Percentiles rank a stretch among this genome's conserved stretches.
phyloP scores from a whole-genome alignment of 1,140 invertebrate genomes.

The Mylabris phalerata region DNA sequence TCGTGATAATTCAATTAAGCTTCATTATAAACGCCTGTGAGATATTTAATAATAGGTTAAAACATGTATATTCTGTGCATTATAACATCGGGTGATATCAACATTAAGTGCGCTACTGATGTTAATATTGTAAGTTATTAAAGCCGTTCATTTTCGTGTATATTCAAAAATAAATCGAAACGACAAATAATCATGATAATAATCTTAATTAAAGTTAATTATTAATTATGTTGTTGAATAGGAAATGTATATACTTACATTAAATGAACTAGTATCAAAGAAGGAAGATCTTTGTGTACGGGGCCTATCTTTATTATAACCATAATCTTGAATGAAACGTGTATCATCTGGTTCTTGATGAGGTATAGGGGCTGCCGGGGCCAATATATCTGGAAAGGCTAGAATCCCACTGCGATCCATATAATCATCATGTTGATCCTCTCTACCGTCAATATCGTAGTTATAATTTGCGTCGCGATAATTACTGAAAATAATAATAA shows the following conservation, averaged over 20 bases:
- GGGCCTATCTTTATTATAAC: conserved; percentile 19
- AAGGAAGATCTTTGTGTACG: conserved; percentile 26
- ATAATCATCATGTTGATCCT: conserved; percentile 20
- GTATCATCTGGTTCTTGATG: conserved; percentile 24
- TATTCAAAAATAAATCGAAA: too few relatives aligned
- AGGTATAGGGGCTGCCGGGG: conserved; percentile 25
- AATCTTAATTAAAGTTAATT: neutral
- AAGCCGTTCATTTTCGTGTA: neutral
- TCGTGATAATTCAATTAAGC: too few relatives aligned
- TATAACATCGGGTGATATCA: neutral
- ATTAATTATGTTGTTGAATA: neutral
- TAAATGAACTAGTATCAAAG: conserved; percentile 31
- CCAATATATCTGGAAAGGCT: conserved; percentile 41
- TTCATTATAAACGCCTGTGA: too few relatives aligned
- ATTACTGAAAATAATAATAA: conserved; percentile 16
- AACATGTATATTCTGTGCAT: too few relatives aligned
- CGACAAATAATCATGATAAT: too few relatives aligned
- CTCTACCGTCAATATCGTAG: conserved; percentile 24
- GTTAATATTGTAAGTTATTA: neutral
- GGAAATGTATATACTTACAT: conserved; percentile 25
- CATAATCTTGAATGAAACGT: conserved; percentile 25
- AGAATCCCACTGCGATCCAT: conserved; percentile 31
- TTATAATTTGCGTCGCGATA: conserved; percentile 25
- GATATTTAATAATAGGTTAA: too few relatives aligned
- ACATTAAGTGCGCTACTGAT: neutral